Percentiles rank a stretch among this genome's conserved stretches.
Conservation (phyloP, 92 coral and sea anemone genomes). For the Phenganax marumi region DNA sequence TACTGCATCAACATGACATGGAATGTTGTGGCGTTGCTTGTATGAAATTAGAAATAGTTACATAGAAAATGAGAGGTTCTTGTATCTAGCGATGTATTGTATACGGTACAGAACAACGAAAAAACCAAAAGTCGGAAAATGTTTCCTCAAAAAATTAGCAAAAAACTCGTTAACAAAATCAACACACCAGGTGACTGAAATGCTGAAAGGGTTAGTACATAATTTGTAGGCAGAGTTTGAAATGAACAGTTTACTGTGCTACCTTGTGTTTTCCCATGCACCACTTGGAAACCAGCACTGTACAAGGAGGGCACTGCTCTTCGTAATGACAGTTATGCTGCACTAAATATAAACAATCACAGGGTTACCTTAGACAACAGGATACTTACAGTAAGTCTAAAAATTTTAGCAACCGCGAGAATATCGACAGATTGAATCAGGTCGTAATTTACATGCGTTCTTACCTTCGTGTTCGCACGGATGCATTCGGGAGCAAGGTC, state of each 20-base stretch:
- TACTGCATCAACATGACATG: conserved; percentile 82
- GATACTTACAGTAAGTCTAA: background rate
- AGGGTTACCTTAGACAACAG: background rate
- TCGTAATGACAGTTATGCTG: conserved; percentile 82
- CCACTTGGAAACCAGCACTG: conserved; percentile 71
- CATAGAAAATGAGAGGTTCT: too few relatives aligned
- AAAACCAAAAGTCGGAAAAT: too few relatives aligned
- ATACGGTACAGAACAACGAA: too few relatives aligned
- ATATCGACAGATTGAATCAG: background rate
- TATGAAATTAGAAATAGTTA: background rate
- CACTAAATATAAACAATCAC: conserved; percentile 48
- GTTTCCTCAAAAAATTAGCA: too few relatives aligned
- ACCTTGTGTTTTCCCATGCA: conserved; percentile 94
- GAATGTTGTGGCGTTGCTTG: conserved; percentile 72
- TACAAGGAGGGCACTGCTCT: conserved; percentile 83
- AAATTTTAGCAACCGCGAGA: background rate
- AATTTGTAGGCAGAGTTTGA: background rate
- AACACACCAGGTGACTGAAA: too few relatives aligned
- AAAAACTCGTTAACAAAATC: too few relatives aligned
- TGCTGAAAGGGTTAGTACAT: background rate
- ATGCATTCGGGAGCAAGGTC: conserved; percentile 82
- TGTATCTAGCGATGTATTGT: too few relatives aligned
- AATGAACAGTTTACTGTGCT: background rate
- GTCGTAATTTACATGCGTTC: background rate
- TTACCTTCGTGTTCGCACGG: conserved; percentile 84